These are phyloP conservation scores for Mechanitis messenoides DNA, from an alignment of 2,888 invertebrate genomes.

Conservation along the genomic window DNA sequence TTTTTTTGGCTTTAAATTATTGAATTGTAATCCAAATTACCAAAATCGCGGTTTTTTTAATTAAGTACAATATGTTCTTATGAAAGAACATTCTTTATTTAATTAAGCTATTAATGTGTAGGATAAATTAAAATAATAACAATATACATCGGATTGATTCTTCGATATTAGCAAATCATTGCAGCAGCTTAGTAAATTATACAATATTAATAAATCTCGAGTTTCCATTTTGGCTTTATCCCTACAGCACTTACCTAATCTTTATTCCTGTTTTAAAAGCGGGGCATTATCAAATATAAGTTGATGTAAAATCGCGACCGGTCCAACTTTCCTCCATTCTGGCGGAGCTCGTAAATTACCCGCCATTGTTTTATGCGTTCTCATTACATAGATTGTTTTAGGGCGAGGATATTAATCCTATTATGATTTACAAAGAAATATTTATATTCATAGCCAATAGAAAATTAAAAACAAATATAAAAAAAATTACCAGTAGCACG, in stretches of 20 bases:
- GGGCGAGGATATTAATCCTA: conserved; percentile 51
- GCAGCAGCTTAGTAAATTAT: conserved; percentile 1
- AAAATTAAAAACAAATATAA: not conserved
- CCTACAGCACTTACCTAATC: conserved; percentile 40
- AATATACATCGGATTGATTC: too few relatives aligned
- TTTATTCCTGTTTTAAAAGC: conserved; percentile 55
- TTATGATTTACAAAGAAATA: conserved; percentile 47
- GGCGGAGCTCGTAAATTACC: conserved; percentile 57
- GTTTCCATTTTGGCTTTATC: not conserved
- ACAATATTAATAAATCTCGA: conserved; percentile 11
- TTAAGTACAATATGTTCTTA: too few relatives aligned
- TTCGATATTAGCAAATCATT: not conserved
- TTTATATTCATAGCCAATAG: conserved; percentile 10
- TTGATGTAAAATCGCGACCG: conserved; percentile 42
- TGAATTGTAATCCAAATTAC: conserved; percentile 4
- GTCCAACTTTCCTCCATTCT: conserved; percentile 44
- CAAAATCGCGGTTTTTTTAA: not conserved
- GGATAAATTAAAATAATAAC: too few relatives aligned
- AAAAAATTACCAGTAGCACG: too few relatives aligned
- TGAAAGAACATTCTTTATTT: too few relatives aligned
- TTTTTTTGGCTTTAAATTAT: conserved; percentile 25
- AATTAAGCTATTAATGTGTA: too few relatives aligned
- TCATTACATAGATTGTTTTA: conserved; percentile 66
- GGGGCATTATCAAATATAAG: conserved; percentile 49
- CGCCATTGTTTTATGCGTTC: conserved; percentile 63